Evolutionary conservation across 2,888 invertebrate species (phyloP).

Genomic region (Machimus atricapillus): DNA sequence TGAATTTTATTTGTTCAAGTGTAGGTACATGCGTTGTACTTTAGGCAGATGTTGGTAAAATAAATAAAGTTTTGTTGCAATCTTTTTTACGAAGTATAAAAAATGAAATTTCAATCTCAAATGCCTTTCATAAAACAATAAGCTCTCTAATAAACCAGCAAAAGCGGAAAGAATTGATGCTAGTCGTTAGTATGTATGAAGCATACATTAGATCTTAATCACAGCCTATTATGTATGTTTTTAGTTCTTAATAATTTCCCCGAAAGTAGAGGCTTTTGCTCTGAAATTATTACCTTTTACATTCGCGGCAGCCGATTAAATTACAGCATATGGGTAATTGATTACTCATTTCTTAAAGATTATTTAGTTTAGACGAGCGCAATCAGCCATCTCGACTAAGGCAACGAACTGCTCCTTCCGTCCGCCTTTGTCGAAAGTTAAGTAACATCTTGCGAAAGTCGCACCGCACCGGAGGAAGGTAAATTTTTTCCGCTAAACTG

Average conservation of each 20-base stretch:
- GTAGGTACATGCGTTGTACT: neutral
- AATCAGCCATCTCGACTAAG: neutral
- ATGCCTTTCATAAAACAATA: neutral
- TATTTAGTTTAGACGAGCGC: neutral
- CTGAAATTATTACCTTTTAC: neutral
- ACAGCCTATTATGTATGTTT: no score
- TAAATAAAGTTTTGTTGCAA: neutral
- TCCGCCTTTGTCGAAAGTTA: neutral
- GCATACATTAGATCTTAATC: no score
- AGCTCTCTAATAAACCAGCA: neutral
- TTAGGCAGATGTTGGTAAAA: neutral
- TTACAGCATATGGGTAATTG: neutral
- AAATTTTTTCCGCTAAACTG: neutral
- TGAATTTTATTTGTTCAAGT: neutral
- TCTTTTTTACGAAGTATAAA: neutral
- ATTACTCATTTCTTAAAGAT: neutral
- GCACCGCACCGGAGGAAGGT: neutral
- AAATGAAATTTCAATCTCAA: neutral
- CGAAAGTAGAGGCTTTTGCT: neutral
- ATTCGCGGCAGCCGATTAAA: neutral
- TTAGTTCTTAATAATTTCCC: no score
- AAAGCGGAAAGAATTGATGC: neutral
- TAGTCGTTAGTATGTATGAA: no score
- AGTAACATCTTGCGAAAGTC: neutral
- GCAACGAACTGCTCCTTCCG: neutral